These are phyloP conservation scores for Acanthosepion lycidas DNA, from an alignment of 2,888 invertebrate genomes.

Conservation along the genomic window DNA sequence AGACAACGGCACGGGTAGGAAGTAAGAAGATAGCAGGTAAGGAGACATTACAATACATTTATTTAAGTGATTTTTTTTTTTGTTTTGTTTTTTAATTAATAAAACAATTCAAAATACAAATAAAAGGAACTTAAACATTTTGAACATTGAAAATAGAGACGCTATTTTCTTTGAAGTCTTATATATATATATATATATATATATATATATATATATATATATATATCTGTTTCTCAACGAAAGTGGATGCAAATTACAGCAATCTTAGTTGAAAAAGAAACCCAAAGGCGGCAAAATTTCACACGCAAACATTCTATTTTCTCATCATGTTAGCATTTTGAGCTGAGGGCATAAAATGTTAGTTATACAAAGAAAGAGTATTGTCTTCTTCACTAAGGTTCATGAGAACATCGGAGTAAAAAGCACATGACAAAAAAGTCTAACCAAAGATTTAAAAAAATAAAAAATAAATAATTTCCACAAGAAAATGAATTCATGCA, in stretches of 20 bases:
- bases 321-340: neutral
- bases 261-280: neutral
- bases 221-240: neutral
- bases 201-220: too few relatives aligned
- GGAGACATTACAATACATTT: neutral
- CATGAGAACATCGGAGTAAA: neutral
- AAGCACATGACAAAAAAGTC: neutral
- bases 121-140: neutral
- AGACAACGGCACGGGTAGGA: neutral
- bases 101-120: too few relatives aligned
- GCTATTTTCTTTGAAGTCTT: neutral
- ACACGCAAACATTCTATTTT: neutral
- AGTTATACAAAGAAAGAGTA: neutral
- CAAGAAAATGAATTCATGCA: neutral
- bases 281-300: neutral
- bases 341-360: neutral
- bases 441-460: neutral
- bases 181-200: too few relatives aligned
- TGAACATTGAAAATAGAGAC: neutral
- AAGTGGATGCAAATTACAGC: neutral
- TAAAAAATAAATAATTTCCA: too few relatives aligned
- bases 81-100: too few relatives aligned
- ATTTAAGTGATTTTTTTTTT: neutral
- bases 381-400: neutral
- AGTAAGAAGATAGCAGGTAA: neutral